Evolutionary conservation across 2,888 invertebrate genomes (phyloP), one percentile per base, ranked within the genome.

Genomic region (Synanthedon vespiformis): DNA sequence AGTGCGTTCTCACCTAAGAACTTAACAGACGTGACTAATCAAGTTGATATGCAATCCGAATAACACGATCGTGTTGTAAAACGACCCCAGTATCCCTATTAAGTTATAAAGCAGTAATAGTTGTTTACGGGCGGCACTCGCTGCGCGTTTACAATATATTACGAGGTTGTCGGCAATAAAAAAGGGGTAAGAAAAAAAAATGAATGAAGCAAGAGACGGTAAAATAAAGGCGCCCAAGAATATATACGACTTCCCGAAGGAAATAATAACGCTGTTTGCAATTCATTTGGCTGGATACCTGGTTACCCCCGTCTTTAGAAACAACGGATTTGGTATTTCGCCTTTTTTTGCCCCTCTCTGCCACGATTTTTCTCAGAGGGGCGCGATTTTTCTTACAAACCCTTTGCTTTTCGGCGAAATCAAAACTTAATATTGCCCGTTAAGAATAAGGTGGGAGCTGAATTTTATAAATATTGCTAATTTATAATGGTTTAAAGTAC

Each of bases 191-290:
- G 69, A 65, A 70, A 81, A 79, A 48, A 79, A 85, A 83, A 83
- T 78, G 77, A 82, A 80, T 77, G 77, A 85, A 80, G 74, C 77
- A 79, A 75, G 69, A 70, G 82, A 82, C 76, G 82, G 77, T 85
- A 85, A 87, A 86, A 85, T 84, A 86, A 85, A 86, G 74, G 77
- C 84, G 76, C 72, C 73, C 72, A 65, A 74, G 82, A 82, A 87
- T 88, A 88, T 87, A 84, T 88, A 88, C 80, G 88, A 86, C 88
- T 88, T 88, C 88, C 88, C 81, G 66, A 67, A 86, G 86, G 87
- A 86, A 88, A 88, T 88, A 88, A 88, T 88, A 88, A 88, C 85
- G 82, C 86, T 88, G 88, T 88, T 88, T 88, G 86, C 88, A 88
- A 88, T 88, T 88, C 88, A 88, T 88, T 88, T 88, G 83, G 69